Evolutionary conservation across 2,888 invertebrate genomes (phyloP), one percentile per base, ranked within the genome.

Genomic region (Eilema depressum): DNA sequence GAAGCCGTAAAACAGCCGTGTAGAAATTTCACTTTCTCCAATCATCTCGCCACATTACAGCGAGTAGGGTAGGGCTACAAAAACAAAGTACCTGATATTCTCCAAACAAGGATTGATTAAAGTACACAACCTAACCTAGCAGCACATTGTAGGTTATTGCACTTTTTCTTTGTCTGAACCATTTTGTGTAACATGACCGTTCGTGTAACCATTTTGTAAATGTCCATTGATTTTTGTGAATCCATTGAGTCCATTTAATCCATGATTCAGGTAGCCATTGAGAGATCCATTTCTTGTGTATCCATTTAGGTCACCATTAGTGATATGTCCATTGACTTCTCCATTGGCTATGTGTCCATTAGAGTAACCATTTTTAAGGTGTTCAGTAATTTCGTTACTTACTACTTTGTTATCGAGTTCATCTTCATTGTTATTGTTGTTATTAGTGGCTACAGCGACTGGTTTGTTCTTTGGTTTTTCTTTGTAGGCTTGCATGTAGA

Each of bases 401-500:
- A 64, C 33, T 63, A 33, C 30, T 41, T 68, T 85, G 37, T 83
- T 83, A 33, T 67, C 68, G 20, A 75, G 63, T 60, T 78, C 75
- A 23, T 83, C 84, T 56, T 85, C 78, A 5, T 75, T 79, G 65
- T 80, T 84, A 53, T 81, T 80, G 70, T 82, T 83, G 47, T 83
- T 82, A 76, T 83, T 88, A 37, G 86, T 82, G 1, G 81, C 78
- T 12, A 81, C 75, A 33, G 75, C 78, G 26, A 26, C 53, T n/a
- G 68, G 61, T 26, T 69, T 78, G 47, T 3, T 63, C 61, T 83
- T 86, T 14, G 85, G 81, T 56, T 73, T 81, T 26, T 75, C 85
- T 63, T 96, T 96, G 95, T 99, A 99, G 30, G 98, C 97, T 89
- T 97, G 97, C 80, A 97, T 96, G 94, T 99, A 99, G 96, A 99